Evolutionary conservation across 2,113 vertebrate species (phyloP).

Genomic region (Phrynosoma blainvillii): DNA sequence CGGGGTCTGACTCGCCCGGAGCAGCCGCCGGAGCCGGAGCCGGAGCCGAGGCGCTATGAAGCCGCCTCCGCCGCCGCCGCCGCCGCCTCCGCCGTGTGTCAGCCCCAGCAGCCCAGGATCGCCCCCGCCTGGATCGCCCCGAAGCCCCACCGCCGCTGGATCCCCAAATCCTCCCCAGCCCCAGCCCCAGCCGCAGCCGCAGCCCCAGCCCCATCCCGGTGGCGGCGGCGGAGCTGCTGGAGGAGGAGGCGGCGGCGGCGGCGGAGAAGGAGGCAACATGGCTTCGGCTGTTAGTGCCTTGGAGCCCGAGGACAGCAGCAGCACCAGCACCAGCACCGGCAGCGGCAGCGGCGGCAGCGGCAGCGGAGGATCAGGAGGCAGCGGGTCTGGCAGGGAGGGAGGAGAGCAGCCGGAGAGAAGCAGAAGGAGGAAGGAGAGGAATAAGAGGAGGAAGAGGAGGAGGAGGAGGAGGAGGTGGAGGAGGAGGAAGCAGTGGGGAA

Average conservation of each 20-base stretch:
- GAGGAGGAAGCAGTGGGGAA: too few species aligned
- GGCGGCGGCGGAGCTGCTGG: too few species aligned
- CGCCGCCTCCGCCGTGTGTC: too few species aligned
- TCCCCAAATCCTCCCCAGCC: slow-evolving; percentile 30
- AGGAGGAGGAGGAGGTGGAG: too few species aligned
- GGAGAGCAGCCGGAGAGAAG: slow-evolving; percentile 75
- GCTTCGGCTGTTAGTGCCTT: slow-evolving; percentile 91
- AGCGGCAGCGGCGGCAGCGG: neutral
- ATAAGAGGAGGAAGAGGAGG: too few species aligned
- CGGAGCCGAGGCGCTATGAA: slow-evolving; percentile 72
- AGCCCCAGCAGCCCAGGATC: slow-evolving; percentile 64
- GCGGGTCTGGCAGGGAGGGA: slow-evolving; percentile 80
- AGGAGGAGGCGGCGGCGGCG: slow-evolving; percentile 51
- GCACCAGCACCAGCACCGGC: slow-evolving; percentile 70
- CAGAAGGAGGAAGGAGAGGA: slow-evolving; percentile 66
- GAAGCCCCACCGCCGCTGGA: slow-evolving; percentile 54
- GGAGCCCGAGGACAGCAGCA: slow-evolving; percentile 81
- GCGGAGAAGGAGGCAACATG: slow-evolving; percentile 87
- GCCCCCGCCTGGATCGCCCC: too few species aligned
- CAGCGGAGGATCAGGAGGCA: slow-evolving; percentile 82
- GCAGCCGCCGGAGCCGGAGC: slow-evolving; percentile 58
- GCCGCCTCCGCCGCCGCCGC: slow-evolving; percentile 32
- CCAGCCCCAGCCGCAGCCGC: slow-evolving; percentile 55
- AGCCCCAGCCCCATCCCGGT: too few species aligned
- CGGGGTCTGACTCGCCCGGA: slow-evolving; percentile 91